These are phyloP conservation scores for Prolemur simus DNA, from an alignment of 2,113 vertebrate species.

Conservation along the genomic window DNA sequence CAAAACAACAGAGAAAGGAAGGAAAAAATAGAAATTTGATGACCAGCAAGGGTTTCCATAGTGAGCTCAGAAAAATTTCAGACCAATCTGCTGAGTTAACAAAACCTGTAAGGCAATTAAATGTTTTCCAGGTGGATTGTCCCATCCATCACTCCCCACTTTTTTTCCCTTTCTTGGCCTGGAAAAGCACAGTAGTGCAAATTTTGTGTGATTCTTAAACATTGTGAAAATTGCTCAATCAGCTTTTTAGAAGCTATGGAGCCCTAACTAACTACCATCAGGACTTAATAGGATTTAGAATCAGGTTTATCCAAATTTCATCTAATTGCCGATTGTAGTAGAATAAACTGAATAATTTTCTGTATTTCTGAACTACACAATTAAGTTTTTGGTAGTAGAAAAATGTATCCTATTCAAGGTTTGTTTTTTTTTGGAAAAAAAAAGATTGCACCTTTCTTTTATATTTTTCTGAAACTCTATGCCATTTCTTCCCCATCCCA, in stretches of 20 bases:
- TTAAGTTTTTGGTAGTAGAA: not conserved
- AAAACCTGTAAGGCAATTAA: slow-evolving; percentile 4
- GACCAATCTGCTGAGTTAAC: not conserved
- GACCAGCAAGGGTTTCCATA: not conserved
- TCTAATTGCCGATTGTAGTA: not conserved
- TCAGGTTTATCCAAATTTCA: not conserved
- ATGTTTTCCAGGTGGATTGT: not conserved
- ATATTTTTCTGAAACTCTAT: not conserved
- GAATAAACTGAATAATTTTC: not conserved
- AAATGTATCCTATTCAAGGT: not conserved
- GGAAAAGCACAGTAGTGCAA: not conserved
- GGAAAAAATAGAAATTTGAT: not conserved
- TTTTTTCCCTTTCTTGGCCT: not conserved
- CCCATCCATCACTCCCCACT: not conserved
- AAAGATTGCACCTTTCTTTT: not conserved
- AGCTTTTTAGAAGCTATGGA: slow-evolving; percentile 8
- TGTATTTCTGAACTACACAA: not conserved
- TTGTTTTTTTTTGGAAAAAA: not conserved
- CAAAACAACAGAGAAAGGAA: not conserved
- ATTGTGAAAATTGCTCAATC: not conserved
- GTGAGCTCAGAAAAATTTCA: not conserved
- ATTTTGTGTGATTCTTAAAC: slow-evolving; percentile 10
- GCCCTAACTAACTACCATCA: not conserved
- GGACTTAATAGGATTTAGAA: not conserved
- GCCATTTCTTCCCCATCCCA: not conserved